These are phyloP conservation scores for Aradophagus sp. DNA, from an alignment of 1,140 invertebrate genomes.

Conservation along the genomic window DNA sequence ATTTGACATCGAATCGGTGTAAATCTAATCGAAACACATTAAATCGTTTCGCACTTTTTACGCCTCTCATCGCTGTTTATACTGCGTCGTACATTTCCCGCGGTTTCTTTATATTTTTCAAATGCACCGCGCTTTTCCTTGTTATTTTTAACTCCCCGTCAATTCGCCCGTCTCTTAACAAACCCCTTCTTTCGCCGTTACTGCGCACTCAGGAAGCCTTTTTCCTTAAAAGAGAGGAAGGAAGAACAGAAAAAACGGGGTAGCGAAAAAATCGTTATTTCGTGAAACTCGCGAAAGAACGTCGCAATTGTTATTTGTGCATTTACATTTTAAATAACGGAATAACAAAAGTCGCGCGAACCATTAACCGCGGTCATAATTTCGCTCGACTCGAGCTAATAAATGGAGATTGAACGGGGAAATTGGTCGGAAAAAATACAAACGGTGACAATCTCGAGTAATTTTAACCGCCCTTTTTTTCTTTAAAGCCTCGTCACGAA, in stretches of 20 bases:
- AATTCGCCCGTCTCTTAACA: constrained; percentile 36
- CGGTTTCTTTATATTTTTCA: constrained; percentile 29
- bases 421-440: too few relatives aligned
- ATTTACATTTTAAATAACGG: constrained; percentile 23
- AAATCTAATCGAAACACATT: constrained; percentile 48
- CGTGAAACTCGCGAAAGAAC: background rate
- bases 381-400: too few relatives aligned
- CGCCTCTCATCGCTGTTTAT: constrained; percentile 41
- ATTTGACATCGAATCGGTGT: constrained; percentile 47
- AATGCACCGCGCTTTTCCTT: constrained; percentile 16
- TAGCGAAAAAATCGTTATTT: too few relatives aligned
- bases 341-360: constrained; percentile 13
- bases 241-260: too few relatives aligned
- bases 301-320: constrained; percentile 28
- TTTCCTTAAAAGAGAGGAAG: too few relatives aligned
- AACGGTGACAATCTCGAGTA: too few relatives aligned
- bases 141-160: constrained; percentile 44
- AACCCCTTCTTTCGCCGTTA: too few relatives aligned
- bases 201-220: constrained; percentile 17
- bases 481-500: too few relatives aligned
- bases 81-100: constrained; percentile 21
- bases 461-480: too few relatives aligned
- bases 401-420: too few relatives aligned
- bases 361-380: too few relatives aligned
- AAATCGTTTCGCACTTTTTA: constrained; percentile 47